Evolutionary conservation across 2,113 vertebrate species (phyloP).

Genomic region (Oreamnos americanus): DNA sequence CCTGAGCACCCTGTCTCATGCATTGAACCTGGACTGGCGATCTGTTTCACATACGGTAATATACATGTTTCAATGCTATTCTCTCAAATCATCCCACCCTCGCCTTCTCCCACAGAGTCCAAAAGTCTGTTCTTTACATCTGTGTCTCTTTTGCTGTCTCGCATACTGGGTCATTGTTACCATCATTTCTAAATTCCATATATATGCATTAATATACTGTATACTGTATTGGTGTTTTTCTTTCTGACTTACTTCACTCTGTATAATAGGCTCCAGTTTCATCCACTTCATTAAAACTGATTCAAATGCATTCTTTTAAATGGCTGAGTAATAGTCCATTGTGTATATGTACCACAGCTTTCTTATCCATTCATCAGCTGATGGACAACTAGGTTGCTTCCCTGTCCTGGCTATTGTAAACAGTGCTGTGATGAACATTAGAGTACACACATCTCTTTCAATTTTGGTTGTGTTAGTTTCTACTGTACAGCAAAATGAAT

Average conservation of each 20-base stretch:
- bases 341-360: not conserved
- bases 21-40: fast-evolving
- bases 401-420: not conserved
- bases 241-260: not conserved
- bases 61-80: not conserved
- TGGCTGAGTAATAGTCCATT: not conserved
- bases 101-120: not conserved
- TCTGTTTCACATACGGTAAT: not conserved
- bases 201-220: not conserved
- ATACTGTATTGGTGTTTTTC: not conserved
- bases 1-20: not conserved
- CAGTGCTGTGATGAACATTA: not conserved
- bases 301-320: not conserved
- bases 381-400: not conserved
- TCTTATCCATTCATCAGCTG: not conserved
- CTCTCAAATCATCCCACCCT: not conserved
- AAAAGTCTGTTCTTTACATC: not conserved
- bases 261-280: not conserved
- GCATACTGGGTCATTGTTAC: fast-evolving
- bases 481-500: not conserved
- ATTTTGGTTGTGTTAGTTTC: not conserved
- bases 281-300: not conserved
- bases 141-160: not conserved
- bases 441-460: fast-evolving
- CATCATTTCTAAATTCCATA: not conserved